Base-by-base conservation (phyloP, 2,113 vertebrate species). In the Dipodomys spectabilis region DNA sequence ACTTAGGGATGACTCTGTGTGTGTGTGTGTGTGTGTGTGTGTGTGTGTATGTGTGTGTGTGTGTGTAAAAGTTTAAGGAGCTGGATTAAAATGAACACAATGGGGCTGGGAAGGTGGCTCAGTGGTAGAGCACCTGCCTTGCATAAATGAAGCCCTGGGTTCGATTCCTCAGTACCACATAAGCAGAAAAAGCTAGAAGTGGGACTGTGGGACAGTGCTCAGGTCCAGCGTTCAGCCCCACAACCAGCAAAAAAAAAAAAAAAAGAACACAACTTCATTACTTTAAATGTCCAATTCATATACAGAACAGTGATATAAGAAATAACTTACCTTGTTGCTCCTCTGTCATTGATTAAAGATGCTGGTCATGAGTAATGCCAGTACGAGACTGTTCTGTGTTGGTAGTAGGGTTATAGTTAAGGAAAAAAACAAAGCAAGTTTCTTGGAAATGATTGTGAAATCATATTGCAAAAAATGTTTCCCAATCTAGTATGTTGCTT, bases 361-460 rank as follows among this genome's bases (percentile, higher is more conserved):
- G 53, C 49, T 49, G 49, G 8, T 49, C 49, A 16, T 44, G 32
- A 4, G 20, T 6, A 3, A 12, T 25, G 9, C 20, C 1, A 13
- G 49, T 64, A 44, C n/a, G 23, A 0, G 2, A 13, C 5, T 35
- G 18, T 8, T 7, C 27, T n/a, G 0, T 72, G 74, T 62, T 27
- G 20, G 20, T 60, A 16, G 75, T 53, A 68, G 3, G 79, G n/a
- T 87, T 60, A 45, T 22, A 80, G 67, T 57, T 57, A 57, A 57
- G 53, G 15, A 11, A 32, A 68, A 80, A 44, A 45, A 44, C 60
- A 12, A 1, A 65, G 11, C 27, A 25, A 64, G 12, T 30, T 68
- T 69, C 71, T 85, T 67, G 80, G 60, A 90, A 79, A 32, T 71
- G 44, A 92, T 60, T 92, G 85, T 65, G 78, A 81, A 92, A 64